These are phyloP conservation scores for Cassiopea andromeda DNA, from an alignment of 30 jellyfish, hydroid and myxozoan species.

Conservation along the genomic window DNA sequence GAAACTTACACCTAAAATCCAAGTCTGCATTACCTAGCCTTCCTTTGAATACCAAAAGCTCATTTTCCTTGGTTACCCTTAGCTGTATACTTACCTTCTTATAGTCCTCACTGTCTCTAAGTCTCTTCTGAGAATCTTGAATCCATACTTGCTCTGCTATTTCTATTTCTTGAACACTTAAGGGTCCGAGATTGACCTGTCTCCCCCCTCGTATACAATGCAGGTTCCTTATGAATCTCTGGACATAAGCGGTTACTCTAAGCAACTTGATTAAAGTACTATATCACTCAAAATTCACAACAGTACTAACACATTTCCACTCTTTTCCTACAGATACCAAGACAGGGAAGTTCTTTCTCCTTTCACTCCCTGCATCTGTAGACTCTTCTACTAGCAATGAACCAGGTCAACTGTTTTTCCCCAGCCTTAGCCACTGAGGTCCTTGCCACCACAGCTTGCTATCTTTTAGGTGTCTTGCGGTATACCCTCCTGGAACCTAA, in stretches of 20 bases:
- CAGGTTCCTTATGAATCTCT: conserved; percentile 58
- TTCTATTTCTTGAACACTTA: conserved; percentile 63
- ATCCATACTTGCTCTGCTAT: conserved; percentile 63
- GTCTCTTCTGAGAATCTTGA: conserved; percentile 37
- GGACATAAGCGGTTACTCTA: conserved; percentile 67
- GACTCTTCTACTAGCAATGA: conserved; percentile 26
- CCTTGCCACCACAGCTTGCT: conserved; percentile 67
- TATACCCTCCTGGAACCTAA: conserved; percentile 60
- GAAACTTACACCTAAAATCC: conserved; percentile 60
- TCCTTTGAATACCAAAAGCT: conserved; percentile 47
- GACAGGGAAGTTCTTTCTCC: conserved; percentile 26
- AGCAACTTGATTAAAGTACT: conserved; percentile 40
- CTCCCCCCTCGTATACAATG: conserved; percentile 21
- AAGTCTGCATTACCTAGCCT: conserved; percentile 65
- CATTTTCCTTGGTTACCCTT: conserved; percentile 48
- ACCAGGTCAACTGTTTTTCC: conserved; percentile 41
- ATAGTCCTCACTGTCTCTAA: conserved; percentile 10
- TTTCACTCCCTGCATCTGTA: conserved; percentile 32
- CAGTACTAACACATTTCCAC: conserved; percentile 38
- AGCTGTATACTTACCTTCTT: conserved; percentile 43
- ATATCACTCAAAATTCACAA: conserved; percentile 9
- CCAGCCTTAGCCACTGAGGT: conserved; percentile 51
- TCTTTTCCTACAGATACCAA: conserved; percentile 8
- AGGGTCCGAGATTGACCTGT: conserved; percentile 5
- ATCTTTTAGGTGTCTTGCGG: conserved; percentile 40